phyloP scores from a whole-genome alignment of 2,113 vertebrate species.

The Lamprologus speciosus region DNA sequence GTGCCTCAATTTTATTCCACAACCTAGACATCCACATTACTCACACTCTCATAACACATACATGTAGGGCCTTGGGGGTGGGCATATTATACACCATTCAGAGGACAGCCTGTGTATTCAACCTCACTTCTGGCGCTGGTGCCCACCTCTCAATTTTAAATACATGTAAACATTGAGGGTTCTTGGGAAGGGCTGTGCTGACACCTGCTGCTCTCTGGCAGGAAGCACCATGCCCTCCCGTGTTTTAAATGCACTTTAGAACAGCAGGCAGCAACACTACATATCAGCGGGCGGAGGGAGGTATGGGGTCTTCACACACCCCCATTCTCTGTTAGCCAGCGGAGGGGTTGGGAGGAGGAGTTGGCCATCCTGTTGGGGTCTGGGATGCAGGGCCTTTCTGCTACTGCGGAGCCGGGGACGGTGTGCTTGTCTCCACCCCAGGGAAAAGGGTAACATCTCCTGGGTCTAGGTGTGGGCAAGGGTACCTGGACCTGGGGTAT shows the following conservation, averaged over 20 bases:
- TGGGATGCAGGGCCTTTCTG: no score
- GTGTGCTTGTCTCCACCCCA: no score
- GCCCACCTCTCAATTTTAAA: background rate
- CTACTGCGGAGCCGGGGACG: no score
- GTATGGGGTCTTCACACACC: no score
- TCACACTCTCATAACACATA: background rate
- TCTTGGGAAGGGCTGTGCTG: background rate
- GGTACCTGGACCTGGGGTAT: no score
- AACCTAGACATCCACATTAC: background rate
- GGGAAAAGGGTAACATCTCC: no score
- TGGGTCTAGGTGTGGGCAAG: no score
- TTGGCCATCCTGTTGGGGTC: no score
- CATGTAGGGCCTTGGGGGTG: background rate
- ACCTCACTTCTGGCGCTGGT: fast-evolving
- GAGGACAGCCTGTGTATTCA: background rate
- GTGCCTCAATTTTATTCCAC: background rate
- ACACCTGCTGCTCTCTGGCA: background rate
- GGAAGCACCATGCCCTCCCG: background rate
- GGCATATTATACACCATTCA: fast-evolving
- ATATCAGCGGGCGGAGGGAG: background rate
- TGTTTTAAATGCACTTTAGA: background rate
- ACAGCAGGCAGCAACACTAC: fast-evolving
- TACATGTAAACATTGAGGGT: background rate
- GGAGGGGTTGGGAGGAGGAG: no score
- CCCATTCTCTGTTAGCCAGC: no score